Conservation (phyloP, 2,888 invertebrate species). For the Xylophagus ater region DNA sequence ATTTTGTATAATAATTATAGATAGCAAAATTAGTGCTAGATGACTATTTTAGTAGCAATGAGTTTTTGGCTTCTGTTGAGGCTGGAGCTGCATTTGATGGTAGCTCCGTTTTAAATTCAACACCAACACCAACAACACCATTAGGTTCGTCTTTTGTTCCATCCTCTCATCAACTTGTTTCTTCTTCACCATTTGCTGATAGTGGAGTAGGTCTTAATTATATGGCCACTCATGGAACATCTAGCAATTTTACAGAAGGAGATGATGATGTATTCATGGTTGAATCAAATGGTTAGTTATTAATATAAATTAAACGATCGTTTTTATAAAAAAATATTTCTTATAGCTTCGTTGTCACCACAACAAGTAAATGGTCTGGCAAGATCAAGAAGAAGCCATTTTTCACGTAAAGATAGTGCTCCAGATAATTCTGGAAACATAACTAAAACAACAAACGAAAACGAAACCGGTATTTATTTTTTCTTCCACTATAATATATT, state of each 20-base stretch:
- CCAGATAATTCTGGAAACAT: constrained; percentile 26
- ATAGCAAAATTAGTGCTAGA: constrained; percentile 79
- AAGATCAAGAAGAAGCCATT: constrained; percentile 38
- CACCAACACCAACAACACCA: constrained; percentile 34
- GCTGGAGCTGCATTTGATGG: constrained; percentile 37
- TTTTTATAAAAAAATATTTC: neutral
- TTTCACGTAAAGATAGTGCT: constrained; percentile 38
- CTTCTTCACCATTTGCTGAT: constrained; percentile 29
- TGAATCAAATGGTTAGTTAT: constrained; percentile 25
- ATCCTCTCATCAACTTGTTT: constrained; percentile 18
- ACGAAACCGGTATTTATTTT: constrained; percentile 1
- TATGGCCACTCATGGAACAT: constrained; percentile 25
- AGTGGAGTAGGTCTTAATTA: constrained; percentile 39
- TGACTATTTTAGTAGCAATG: constrained; percentile 58
- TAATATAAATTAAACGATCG: neutral
- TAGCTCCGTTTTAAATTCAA: constrained; percentile 31
- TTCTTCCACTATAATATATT: constrained; percentile 1
- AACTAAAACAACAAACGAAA: constrained; percentile 16
- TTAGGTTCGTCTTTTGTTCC: constrained; percentile 23
- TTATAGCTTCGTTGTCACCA: constrained; percentile 8
- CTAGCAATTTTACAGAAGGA: constrained; percentile 25
- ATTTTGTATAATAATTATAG: constrained; percentile 39
- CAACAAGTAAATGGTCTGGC: constrained; percentile 30
- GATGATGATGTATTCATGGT: constrained; percentile 37
- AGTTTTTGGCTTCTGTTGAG: constrained; percentile 38